Conservation (phyloP, 2,888 invertebrate genomes). For the Podotricha telesiphe region DNA sequence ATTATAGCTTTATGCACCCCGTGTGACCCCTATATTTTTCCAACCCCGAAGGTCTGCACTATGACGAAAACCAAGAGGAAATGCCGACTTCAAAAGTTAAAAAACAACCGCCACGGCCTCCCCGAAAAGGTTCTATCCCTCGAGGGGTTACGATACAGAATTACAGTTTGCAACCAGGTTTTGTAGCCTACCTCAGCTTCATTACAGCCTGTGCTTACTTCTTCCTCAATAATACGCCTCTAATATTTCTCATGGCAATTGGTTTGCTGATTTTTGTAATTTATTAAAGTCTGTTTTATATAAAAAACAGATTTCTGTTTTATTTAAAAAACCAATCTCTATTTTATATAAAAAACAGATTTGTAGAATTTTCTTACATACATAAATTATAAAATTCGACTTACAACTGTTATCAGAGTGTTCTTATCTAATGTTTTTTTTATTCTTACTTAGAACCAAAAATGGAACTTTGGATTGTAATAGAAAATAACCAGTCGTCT, state of each 20-base stretch:
- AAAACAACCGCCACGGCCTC: constrained; percentile 87
- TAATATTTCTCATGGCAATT: background rate
- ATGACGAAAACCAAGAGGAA: constrained; percentile 88
- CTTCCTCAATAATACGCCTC: constrained; percentile 14
- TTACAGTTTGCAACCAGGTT: constrained; percentile 75
- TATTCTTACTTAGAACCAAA: too few species aligned
- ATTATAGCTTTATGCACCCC: constrained; percentile 15
- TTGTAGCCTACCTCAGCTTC: constrained; percentile 11
- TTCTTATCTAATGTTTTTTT: too few species aligned
- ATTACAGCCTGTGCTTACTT: constrained; percentile 31
- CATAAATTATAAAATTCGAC: too few species aligned
- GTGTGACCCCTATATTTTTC: constrained; percentile 42
- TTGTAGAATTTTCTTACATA: too few species aligned
- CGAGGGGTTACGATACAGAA: constrained; percentile 77
- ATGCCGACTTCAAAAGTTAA: constrained; percentile 69
- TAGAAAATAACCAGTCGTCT: background rate
- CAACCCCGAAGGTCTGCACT: constrained; percentile 87
- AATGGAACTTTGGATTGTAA: too few species aligned
- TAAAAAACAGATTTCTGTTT: too few species aligned
- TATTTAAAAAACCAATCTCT: too few species aligned
- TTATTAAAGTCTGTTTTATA: too few species aligned
- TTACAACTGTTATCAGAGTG: too few species aligned
- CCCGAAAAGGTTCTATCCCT: constrained; percentile 89
- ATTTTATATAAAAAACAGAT: too few species aligned
- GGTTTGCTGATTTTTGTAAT: background rate